These are phyloP conservation scores for Plutomurus gul DNA, from an alignment of 1,140 invertebrate species.

Conservation along the genomic window DNA sequence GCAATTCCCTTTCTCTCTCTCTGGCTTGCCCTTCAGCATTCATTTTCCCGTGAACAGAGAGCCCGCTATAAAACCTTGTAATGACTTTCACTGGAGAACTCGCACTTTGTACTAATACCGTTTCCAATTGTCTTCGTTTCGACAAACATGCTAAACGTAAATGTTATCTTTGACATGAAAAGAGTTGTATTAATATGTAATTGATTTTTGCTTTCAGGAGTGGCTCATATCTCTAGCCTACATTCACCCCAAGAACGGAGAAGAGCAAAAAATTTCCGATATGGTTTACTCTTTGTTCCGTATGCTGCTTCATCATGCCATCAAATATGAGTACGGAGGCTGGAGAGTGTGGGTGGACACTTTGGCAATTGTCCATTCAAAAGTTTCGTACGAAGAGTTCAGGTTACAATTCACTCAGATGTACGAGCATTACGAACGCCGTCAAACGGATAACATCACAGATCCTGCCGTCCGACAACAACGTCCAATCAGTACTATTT, in stretches of 20 bases:
- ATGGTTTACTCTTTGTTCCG: slow-evolving; percentile 97
- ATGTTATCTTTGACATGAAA: no score
- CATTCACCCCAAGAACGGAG: slow-evolving; percentile 92
- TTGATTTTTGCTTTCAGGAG: slow-evolving; percentile 65
- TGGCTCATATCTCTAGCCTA: slow-evolving; percentile 99
- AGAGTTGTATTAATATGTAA: not conserved
- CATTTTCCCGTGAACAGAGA: no score
- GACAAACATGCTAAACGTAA: no score
- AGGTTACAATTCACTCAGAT: slow-evolving; percentile 93
- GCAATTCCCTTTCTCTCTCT: not conserved
- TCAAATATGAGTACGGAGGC: slow-evolving; percentile 99
- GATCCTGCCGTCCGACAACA: slow-evolving; percentile 89
- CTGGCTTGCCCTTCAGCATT: not conserved
- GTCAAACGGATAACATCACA: slow-evolving; percentile 89
- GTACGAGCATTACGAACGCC: slow-evolving; percentile 95
- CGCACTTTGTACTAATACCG: no score
- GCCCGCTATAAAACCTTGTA: no score
- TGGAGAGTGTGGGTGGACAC: slow-evolving; percentile 99
- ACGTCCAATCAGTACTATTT: slow-evolving; percentile 92
- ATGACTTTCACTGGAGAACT: no score
- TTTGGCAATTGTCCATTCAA: slow-evolving; percentile 97
- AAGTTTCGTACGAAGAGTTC: slow-evolving; percentile 97
- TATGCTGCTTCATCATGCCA: slow-evolving; percentile 97
- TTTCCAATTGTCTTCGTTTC: no score
- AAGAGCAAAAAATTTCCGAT: slow-evolving; percentile 95